A percentile compares a stretch with the other conserved stretches of the same genome.
Evolutionary conservation across 1,140 invertebrate genomes (phyloP).

Genomic region (Drosophila serrata): DNA sequence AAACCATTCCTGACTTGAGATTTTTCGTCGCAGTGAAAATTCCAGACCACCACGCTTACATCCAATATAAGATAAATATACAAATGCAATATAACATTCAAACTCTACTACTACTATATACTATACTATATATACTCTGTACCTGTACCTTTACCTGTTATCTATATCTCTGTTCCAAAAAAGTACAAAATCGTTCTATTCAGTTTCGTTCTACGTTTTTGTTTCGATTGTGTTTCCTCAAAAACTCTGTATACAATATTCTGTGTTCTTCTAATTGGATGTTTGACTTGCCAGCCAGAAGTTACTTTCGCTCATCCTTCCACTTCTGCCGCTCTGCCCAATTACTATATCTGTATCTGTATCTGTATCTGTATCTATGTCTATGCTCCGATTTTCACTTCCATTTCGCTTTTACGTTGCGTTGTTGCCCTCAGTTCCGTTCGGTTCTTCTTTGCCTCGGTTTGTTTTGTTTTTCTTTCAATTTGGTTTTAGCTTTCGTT

Average conservation of each 20-base stretch:
- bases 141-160: conserved; percentile 38
- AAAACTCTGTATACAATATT: conserved; percentile 73
- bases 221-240: conserved; percentile 33
- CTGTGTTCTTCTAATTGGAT: conserved; percentile 78
- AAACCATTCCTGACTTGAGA: background rate
- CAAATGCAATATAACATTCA: conserved; percentile 67
- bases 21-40: conserved; percentile 2
- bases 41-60: conserved; percentile 57
- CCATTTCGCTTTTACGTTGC: conserved; percentile 57
- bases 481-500: conserved; percentile 43
- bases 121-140: conserved; percentile 44
- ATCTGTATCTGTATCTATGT: conserved; percentile 33
- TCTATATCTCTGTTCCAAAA: conserved; percentile 47
- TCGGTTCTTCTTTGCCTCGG: conserved; percentile 7
- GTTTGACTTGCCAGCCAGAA: conserved; percentile 80
- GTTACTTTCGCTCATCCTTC: conserved; percentile 54
- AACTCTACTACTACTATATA: conserved; percentile 70
- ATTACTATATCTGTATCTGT: conserved; percentile 38
- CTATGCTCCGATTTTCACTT: conserved; percentile 51
- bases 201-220: conserved; percentile 45
- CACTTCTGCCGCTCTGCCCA: conserved; percentile 43
- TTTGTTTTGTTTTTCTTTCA: conserved; percentile 42
- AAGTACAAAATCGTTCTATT: conserved; percentile 55
- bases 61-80: conserved; percentile 49
- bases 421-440: conserved; percentile 48